Evolutionary conservation across 2,888 invertebrate genomes (phyloP).

Genomic region (Patella ulyssiponensis): DNA sequence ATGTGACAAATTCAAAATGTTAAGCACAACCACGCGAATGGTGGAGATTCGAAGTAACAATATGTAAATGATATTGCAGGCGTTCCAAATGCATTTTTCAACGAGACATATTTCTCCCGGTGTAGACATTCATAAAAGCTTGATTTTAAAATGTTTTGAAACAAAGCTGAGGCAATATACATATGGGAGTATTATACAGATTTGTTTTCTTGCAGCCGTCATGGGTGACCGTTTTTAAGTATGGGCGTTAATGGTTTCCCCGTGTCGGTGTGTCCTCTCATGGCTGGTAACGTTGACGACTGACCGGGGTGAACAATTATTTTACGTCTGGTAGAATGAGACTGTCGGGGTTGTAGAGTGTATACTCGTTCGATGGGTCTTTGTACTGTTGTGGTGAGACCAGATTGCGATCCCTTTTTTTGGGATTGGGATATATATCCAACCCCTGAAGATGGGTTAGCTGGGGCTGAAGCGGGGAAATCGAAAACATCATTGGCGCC

Average conservation of each 20-base stretch:
- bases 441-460: background rate
- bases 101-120: too few relatives aligned
- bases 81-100: too few relatives aligned
- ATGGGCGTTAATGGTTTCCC: background rate
- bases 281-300: constrained; percentile 23
- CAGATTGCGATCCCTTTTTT: background rate
- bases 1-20: too few relatives aligned
- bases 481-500: constrained; percentile 17
- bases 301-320: constrained; percentile 25
- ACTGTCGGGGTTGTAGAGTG: constrained; percentile 18
- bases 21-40: too few relatives aligned
- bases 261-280: background rate
- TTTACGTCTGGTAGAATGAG: constrained; percentile 22
- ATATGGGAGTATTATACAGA: too few relatives aligned
- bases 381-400: constrained; percentile 19
- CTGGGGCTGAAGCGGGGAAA: background rate
- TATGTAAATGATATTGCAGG: too few relatives aligned
- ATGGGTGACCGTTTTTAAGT: background rate
- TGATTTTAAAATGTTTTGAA: too few relatives aligned
- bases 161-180: too few relatives aligned
- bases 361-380: constrained; percentile 31
- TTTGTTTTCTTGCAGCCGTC: background rate
- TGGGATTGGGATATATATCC: background rate
- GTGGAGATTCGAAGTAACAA: too few relatives aligned
- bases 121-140: too few relatives aligned